Conservation (phyloP, 2,113 vertebrate genomes). For the Solea senegalensis region DNA sequence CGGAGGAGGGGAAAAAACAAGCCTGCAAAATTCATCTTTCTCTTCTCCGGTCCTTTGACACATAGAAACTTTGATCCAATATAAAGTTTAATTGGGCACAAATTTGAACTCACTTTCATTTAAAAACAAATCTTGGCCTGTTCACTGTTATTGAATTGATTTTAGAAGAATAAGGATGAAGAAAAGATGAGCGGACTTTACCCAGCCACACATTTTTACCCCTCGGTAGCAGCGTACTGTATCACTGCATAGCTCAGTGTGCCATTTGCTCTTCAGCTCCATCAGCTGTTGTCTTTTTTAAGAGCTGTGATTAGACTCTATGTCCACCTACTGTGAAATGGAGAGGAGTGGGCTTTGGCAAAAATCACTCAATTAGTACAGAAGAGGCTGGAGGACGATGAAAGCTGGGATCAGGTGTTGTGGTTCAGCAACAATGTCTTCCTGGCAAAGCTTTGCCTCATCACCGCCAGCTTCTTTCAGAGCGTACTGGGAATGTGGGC, state of each 20-base stretch:
- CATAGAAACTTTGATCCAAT: conserved; percentile 62
- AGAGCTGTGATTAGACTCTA: conserved; percentile 14
- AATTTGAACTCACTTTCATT: conserved; percentile 62
- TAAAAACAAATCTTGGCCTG: conserved; percentile 31
- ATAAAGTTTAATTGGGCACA: conserved; percentile 44
- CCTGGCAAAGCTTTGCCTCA: conserved; percentile 53
- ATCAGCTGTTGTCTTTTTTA: conserved; percentile 36
- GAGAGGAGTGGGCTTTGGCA: conserved; percentile 50
- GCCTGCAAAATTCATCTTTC: conserved; percentile 67
- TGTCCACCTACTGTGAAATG: conserved; percentile 50
- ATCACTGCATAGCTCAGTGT: conserved; percentile 29
- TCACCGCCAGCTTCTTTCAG: conserved; percentile 64
- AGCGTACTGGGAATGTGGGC: conserved; percentile 20
- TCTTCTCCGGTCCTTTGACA: conserved; percentile 46
- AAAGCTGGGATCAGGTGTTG: conserved; percentile 76
- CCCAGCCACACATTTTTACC: not conserved
- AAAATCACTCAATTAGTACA: conserved; percentile 65
- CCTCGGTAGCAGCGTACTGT: conserved; percentile 25
- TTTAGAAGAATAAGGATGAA: conserved; percentile 17
- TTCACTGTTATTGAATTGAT: not conserved
- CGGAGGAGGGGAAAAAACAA: conserved; percentile 60
- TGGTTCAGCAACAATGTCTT: conserved; percentile 61
- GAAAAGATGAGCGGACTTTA: conserved; percentile 10
- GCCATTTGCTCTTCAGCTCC: conserved; percentile 45
- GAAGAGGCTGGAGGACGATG: conserved; percentile 44